Base-by-base conservation (phyloP, 2,888 invertebrate genomes). In the Junonia oenone region DNA sequence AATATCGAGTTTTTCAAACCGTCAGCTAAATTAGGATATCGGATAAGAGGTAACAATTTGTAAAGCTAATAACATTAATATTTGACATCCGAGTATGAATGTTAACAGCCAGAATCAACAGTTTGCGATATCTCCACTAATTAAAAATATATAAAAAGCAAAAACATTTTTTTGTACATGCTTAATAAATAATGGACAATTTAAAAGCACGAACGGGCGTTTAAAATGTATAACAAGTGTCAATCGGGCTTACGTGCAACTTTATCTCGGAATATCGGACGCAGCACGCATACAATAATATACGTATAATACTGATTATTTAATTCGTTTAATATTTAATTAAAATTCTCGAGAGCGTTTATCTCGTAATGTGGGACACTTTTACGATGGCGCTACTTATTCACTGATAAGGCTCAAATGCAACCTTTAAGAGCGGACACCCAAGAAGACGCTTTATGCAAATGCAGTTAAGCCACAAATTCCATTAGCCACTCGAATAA, bases 281-380 rank as follows among this genome's bases (percentile, higher is more conserved):
- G 73, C 79, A 73, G 78, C 85, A 87, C 81, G 81, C 83, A 85
- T 79, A 83, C 84, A 81, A 82, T 85, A 86, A 81, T 81, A 83
- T 83, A 86, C 75, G 76, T 83, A 85, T 89, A 89, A 90, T 89
- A 90, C 90, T 89, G 90, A 90, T 89, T 84, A 87, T 90, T 89
- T 84, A 84, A 89, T 89, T 89, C 87, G 68, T 86, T 89, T 89
- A 87, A 89, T 89, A 88, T 90, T 89, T 89, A 88, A 90, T 90
- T 89, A 87, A 90, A 87, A 88, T 88, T 87, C 88, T 80, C 83
- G 76, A 78, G 81, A 86, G 79, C 81, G 81, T 82, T 90, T 90
- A 89, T 89, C 90, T 88, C 82, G 82, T 86, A 88, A 85, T 87
- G 89, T 88, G 81, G 89, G 88, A 89, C 89, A 88, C 86, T 83